Evolutionary conservation across 2,113 vertebrate species (phyloP).

Genomic region (Coptodon bakossiorum): DNA sequence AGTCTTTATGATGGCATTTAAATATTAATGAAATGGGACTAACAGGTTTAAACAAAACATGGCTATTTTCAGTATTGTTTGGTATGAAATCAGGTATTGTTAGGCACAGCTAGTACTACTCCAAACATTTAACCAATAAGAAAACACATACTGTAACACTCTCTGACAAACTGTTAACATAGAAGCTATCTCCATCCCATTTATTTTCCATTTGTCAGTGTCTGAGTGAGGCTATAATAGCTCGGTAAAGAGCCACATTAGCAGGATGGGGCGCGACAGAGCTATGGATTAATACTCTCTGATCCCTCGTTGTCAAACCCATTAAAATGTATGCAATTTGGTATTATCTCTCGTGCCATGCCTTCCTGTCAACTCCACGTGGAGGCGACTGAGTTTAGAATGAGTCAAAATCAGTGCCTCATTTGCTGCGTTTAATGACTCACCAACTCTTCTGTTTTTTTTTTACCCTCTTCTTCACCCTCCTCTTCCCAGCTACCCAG

Average conservation of each 20-base stretch:
- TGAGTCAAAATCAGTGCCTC: constrained; percentile 40
- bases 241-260: constrained; percentile 53
- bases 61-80: neutral
- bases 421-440: constrained; percentile 50
- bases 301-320: constrained; percentile 54
- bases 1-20: neutral
- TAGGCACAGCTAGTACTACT: neutral
- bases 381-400: constrained; percentile 28
- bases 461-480: neutral
- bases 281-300: constrained; percentile 55
- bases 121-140: neutral
- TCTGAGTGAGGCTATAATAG: constrained; percentile 37
- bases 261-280: constrained; percentile 38
- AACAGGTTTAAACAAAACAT: neutral
- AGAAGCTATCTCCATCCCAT: constrained; percentile 18
- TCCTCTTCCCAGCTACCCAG: neutral
- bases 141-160: neutral
- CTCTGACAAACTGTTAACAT: neutral
- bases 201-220: constrained; percentile 42
- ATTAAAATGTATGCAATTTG: constrained; percentile 61
- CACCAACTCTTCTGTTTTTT: neutral
- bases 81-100: neutral
- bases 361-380: constrained; percentile 4
- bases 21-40: neutral
- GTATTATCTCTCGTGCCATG: constrained; percentile 49